Evolutionary conservation across 2,888 invertebrate genomes (phyloP), one percentile per base, ranked within the genome.

Genomic region (Incurvaria masculella): DNA sequence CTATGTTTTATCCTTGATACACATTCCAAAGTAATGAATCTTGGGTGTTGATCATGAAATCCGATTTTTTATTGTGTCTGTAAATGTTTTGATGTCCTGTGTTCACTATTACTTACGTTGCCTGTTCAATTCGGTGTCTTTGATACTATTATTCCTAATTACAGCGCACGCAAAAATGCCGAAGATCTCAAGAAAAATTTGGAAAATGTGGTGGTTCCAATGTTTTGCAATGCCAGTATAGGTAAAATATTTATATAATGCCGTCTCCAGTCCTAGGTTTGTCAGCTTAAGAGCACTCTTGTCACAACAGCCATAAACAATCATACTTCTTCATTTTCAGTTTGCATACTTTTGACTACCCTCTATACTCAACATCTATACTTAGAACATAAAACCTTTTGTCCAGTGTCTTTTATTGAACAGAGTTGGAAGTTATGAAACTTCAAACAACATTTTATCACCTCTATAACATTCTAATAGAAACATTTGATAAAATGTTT

Each of bases 151-250:
- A 75, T 74, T 76, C 76, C 76, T 76, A 74, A 76, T 72, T 86
- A 71, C 81, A 97, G 97, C 82, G 92, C 94, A 65, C 85, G 97
- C 66, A 98, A 97, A 82, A 94, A 93, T 80, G 91, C 92, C 52
- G 90, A 91, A 72, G 93, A 94, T 67, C 83, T 98, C 69, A 93
- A 95, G 80, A 89, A 90, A 75, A 89, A 92, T 65, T 83, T 99
- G 75, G 95, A 96, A 81, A 88, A 87, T 66, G 94, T 97, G 62
- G 96, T 98, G 60, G 93, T 97, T 63, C 96, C 97, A 60, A 94
- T 98, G 89, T 99, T 97, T 82, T 97, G 97, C 79, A 93, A 92
- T 72, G 89, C 97, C 57, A 88, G 89, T 69, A 83, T 90, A 66
- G 87, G 87, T 72, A 82, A 80, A 79, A 72, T 72, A 73, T 76